Evolutionary conservation across 2,113 vertebrate genomes (phyloP).

Genomic region (Rhinoderma darwinii): DNA sequence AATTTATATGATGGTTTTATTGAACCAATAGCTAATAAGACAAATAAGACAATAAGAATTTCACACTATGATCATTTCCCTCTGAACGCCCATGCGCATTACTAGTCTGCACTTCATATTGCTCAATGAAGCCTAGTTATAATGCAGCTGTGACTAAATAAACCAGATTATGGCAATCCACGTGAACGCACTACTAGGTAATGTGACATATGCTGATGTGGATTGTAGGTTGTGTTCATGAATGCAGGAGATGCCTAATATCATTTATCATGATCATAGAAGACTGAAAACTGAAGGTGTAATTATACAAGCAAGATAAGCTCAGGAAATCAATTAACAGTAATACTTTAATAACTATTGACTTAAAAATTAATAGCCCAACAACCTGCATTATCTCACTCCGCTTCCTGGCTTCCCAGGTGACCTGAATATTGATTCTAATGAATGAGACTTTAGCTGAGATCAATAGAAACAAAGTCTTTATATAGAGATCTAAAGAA

Average conservation of each 20-base stretch:
- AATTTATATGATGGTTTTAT: not conserved
- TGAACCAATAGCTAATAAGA: no score
- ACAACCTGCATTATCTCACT: slow-evolving; percentile 15
- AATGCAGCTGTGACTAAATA: not conserved
- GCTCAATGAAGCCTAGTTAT: not conserved
- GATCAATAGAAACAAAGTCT: slow-evolving; percentile 9
- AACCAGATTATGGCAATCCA: not conserved
- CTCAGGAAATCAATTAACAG: slow-evolving; percentile 34
- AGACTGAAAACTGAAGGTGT: not conserved
- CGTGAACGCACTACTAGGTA: not conserved
- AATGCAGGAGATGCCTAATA: not conserved
- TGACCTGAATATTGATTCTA: slow-evolving; percentile 12
- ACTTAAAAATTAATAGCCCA: not conserved
- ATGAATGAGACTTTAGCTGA: not conserved
- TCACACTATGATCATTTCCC: not conserved
- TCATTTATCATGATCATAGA: not conserved
- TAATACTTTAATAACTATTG: slow-evolving; percentile 25
- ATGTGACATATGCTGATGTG: not conserved
- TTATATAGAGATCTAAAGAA: not conserved
- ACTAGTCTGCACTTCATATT: not conserved
- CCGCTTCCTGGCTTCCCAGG: not conserved
- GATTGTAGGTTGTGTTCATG: not conserved
- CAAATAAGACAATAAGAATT: not conserved
- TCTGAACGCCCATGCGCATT: not conserved
- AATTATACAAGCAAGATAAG: not conserved